These are phyloP conservation scores for Neuroterus valhalla DNA, from an alignment of 1,140 invertebrate species.

Conservation along the genomic window DNA sequence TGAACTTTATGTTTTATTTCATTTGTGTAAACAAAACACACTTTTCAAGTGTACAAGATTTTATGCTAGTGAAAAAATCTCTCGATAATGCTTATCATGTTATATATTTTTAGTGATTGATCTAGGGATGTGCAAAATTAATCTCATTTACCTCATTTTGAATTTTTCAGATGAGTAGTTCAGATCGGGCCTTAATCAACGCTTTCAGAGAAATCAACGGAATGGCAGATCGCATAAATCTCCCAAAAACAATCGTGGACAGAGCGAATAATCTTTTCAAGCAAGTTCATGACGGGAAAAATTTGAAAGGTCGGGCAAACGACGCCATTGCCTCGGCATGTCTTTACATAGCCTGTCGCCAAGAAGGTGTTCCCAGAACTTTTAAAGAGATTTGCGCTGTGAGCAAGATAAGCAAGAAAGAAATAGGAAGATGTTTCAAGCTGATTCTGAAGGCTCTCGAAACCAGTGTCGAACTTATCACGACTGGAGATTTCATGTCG, in stretches of 20 bases:
- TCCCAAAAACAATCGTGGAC: constrained; percentile 96
- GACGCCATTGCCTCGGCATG: constrained; percentile 99
- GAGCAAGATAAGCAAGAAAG: constrained; percentile 99
- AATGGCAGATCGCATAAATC: constrained; percentile 98
- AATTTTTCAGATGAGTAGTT: constrained; percentile 85
- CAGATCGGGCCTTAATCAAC: constrained; percentile 94
- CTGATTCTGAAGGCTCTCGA: constrained; percentile 93
- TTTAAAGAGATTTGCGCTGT: constrained; percentile 99
- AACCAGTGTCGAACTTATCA: constrained; percentile 98
- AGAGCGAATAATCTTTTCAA: constrained; percentile 97
- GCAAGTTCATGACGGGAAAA: constrained; percentile 98
- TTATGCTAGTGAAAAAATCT: no score
- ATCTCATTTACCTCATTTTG: constrained; percentile 16
- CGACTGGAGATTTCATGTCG: constrained; percentile 99
- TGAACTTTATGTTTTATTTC: no score
- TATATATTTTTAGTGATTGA: no score
- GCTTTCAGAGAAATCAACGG: constrained; percentile 97
- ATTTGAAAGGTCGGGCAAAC: constrained; percentile 92
- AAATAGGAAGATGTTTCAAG: constrained; percentile 98
- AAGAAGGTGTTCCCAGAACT: constrained; percentile 98
- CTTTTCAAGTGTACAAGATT: no score
- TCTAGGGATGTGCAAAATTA: no score
- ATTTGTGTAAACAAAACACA: no score
- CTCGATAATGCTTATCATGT: no score
- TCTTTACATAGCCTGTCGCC: constrained; percentile 98